Percentiles rank a stretch among this genome's conserved stretches.
These are phyloP conservation scores for Erebia aethiops DNA, from an alignment of 2,888 invertebrate genomes.

Conservation along the genomic window DNA sequence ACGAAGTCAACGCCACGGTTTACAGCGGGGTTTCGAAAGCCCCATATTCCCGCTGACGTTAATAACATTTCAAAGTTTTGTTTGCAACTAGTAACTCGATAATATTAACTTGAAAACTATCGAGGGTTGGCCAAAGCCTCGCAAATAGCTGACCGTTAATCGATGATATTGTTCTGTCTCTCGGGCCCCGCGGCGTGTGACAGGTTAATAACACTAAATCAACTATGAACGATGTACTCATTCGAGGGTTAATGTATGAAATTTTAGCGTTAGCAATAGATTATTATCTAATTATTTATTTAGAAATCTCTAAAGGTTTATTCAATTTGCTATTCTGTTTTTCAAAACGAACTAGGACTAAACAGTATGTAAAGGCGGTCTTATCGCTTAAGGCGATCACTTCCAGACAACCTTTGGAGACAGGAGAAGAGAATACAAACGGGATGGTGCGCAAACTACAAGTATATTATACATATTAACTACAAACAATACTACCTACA, in stretches of 20 bases:
- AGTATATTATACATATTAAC: too few species aligned
- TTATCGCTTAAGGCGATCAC: too few species aligned
- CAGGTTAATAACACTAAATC: slow-evolving; percentile 22
- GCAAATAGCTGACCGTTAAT: slow-evolving; percentile 19
- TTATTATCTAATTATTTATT: background rate
- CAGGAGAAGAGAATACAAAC: too few species aligned
- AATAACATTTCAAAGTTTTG: slow-evolving; percentile 24
- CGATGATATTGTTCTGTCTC: slow-evolving; percentile 20
- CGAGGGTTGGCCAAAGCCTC: slow-evolving; percentile 5
- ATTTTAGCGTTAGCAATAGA: slow-evolving; percentile 8
- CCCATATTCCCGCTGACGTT: slow-evolving; percentile 4
- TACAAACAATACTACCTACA: too few species aligned
- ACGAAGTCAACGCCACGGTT: background rate
- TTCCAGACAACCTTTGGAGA: too few species aligned
- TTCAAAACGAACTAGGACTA: too few species aligned
- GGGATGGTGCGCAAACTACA: too few species aligned
- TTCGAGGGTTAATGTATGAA: slow-evolving; percentile 13
- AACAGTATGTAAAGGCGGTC: too few species aligned
- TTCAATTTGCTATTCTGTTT: too few species aligned
- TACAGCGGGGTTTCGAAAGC: background rate
- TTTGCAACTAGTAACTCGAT: slow-evolving; percentile 19
- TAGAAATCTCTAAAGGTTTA: too few species aligned
- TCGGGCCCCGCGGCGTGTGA: slow-evolving; percentile 9
- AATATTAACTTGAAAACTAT: slow-evolving; percentile 22
- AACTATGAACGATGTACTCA: slow-evolving; percentile 9